phyloP scores from a whole-genome alignment of 2,888 invertebrate genomes.

The Boloria euphrosyne region DNA sequence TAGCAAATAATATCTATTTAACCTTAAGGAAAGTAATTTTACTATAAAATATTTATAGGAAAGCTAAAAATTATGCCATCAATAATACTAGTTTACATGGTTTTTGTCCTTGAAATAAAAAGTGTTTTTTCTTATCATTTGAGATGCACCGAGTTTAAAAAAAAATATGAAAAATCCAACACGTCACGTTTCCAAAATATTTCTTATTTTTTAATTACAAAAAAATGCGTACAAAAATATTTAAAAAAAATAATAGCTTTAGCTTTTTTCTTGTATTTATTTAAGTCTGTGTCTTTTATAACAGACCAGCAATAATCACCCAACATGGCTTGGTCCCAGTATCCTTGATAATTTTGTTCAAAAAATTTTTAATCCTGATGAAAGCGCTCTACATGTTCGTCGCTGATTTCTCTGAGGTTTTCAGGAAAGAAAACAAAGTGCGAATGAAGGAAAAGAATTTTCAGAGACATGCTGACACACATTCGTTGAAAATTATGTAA shows the following conservation, averaged over 20 bases:
- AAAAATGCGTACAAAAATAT: not conserved
- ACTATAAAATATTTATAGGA: too few species aligned
- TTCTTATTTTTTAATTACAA: not conserved
- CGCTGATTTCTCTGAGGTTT: not conserved
- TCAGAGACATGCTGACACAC: not conserved
- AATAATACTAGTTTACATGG: too few species aligned
- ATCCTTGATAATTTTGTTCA: conserved; percentile 1
- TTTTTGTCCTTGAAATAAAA: too few species aligned
- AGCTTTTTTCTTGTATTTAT: too few species aligned
- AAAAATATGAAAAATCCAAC: too few species aligned
- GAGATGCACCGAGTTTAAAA: too few species aligned
- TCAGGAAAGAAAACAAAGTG: not conserved
- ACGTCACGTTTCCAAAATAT: not conserved
- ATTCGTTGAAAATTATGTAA: not conserved
- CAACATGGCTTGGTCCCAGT: not conserved
- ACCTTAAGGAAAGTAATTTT: too few species aligned
- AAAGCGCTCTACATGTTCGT: not conserved
- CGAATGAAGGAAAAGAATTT: not conserved
- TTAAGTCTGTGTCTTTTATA: too few species aligned
- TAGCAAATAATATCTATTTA: too few species aligned
- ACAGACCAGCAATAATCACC: not conserved
- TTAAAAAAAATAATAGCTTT: not conserved
- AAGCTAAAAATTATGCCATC: too few species aligned
- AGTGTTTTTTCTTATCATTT: too few species aligned
- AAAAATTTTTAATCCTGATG: not conserved